Conservation (phyloP, 2,113 vertebrate species). For the Ramphastos sulfuratus region DNA sequence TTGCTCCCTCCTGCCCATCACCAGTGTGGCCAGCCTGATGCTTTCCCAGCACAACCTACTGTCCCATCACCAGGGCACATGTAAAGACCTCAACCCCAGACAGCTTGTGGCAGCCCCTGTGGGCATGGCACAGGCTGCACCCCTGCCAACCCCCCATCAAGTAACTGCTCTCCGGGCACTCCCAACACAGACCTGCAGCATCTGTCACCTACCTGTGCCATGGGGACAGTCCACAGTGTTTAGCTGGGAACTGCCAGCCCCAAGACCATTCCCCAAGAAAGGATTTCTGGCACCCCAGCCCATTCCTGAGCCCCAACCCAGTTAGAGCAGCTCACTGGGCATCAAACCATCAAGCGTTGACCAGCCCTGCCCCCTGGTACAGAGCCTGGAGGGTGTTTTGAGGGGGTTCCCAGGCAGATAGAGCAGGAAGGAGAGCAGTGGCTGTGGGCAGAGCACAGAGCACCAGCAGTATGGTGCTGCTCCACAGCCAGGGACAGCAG, state of each 20-base stretch:
- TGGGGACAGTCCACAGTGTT: rapidly evolving
- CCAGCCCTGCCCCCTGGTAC: background rate
- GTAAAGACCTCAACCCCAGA: background rate
- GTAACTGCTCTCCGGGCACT: background rate
- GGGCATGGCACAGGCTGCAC: background rate
- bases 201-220: background rate
- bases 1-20: background rate
- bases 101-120: background rate
- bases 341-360: rapidly evolving
- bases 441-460: rapidly evolving
- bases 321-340: background rate
- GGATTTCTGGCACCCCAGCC: rapidly evolving
- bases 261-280: background rate
- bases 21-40: rapidly evolving
- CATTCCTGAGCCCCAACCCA: rapidly evolving
- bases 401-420: rapidly evolving
- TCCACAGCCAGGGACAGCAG: rapidly evolving
- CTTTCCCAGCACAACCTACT: background rate
- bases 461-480: background rate
- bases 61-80: rapidly evolving
- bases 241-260: background rate
- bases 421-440: background rate
- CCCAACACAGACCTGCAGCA: background rate
- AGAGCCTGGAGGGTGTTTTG: rapidly evolving
- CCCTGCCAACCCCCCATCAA: rapidly evolving